Percentiles rank a stretch among this genome's conserved stretches.
Conservation (phyloP, 23 tunicate genomes). For the Aplidium turbinatum region DNA sequence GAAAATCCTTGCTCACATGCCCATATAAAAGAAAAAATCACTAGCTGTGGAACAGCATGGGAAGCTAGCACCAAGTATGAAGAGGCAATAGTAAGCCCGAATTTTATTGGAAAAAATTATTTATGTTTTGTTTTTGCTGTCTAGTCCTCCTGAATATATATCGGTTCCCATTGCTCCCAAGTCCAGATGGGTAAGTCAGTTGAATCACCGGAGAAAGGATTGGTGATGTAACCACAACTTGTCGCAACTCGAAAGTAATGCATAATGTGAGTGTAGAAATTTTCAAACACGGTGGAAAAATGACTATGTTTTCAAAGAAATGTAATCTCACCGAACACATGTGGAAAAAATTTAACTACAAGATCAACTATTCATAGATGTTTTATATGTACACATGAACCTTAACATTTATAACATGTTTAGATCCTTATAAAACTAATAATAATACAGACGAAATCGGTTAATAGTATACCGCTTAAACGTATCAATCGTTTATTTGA, state of each 20-base stretch:
- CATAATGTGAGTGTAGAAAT: too few relatives aligned
- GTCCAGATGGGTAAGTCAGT: slow-evolving; percentile 7
- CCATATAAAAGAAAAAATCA: slow-evolving; percentile 33
- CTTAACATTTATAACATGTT: too few relatives aligned
- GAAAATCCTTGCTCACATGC: slow-evolving; percentile 50
- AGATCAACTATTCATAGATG: too few relatives aligned
- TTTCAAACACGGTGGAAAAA: too few relatives aligned
- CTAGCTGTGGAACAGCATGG: slow-evolving; percentile 42
- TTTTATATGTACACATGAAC: too few relatives aligned
- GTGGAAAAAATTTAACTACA: too few relatives aligned
- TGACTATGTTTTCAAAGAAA: too few relatives aligned
- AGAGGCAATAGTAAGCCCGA: slow-evolving; percentile 17
- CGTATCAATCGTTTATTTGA: too few relatives aligned
- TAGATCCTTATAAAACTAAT: too few relatives aligned
- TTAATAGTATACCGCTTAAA: too few relatives aligned
- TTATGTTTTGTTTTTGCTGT: slow-evolving; percentile 29
- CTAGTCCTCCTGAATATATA: slow-evolving; percentile 30
- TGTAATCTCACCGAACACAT: too few relatives aligned
- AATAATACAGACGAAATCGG: too few relatives aligned
- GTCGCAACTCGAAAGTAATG: slow-evolving; percentile 14
- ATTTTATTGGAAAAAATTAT: slow-evolving; percentile 18
- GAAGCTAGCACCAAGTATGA: slow-evolving; percentile 16
- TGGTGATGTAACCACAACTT: slow-evolving; percentile 10
- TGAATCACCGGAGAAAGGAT: not conserved
- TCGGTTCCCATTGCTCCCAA: slow-evolving; percentile 29